These are phyloP conservation scores for Penaeus vannamei DNA, from an alignment of 1,140 invertebrate species.

Conservation along the genomic window DNA sequence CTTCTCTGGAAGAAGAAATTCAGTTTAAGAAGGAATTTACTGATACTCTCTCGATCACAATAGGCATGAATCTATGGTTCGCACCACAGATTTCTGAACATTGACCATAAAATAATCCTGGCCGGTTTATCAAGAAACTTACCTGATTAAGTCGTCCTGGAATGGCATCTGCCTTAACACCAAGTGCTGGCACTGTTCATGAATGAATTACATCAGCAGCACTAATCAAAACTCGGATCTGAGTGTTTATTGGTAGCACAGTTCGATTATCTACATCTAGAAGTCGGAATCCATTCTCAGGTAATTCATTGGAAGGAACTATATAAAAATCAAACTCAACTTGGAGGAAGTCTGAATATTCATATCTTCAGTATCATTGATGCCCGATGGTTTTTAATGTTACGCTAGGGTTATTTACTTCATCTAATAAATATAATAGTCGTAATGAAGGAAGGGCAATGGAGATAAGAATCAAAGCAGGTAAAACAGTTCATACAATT, in stretches of 20 bases:
- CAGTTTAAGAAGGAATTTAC: background rate
- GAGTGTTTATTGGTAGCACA: background rate
- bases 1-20: too few species aligned
- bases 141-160: conserved; percentile 81
- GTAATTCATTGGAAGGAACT: background rate
- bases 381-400: conserved; percentile 78
- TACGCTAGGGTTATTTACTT: conserved; percentile 74
- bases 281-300: background rate
- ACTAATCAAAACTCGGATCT: conserved; percentile 32
- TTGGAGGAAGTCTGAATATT: conserved; percentile 35
- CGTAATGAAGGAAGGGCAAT: conserved; percentile 26
- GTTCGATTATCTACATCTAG: conserved; percentile 35
- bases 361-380: conserved; percentile 78
- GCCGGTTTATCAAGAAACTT: conserved; percentile 74
- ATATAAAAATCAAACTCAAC: conserved; percentile 41
- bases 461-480: background rate
- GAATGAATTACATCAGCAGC: conserved; percentile 80
- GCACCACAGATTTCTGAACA: conserved; percentile 85
- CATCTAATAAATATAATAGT: conserved; percentile 78
- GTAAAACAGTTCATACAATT: too few species aligned
- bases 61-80: conserved; percentile 80
- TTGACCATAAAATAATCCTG: conserved; percentile 80
- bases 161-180: conserved; percentile 79
- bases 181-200: conserved; percentile 78
- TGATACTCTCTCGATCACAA: background rate